A percentile compares a stretch with the other conserved stretches of the same genome.
Conservation (phyloP, 2,113 vertebrate genomes). For the Electrona antarctica region DNA sequence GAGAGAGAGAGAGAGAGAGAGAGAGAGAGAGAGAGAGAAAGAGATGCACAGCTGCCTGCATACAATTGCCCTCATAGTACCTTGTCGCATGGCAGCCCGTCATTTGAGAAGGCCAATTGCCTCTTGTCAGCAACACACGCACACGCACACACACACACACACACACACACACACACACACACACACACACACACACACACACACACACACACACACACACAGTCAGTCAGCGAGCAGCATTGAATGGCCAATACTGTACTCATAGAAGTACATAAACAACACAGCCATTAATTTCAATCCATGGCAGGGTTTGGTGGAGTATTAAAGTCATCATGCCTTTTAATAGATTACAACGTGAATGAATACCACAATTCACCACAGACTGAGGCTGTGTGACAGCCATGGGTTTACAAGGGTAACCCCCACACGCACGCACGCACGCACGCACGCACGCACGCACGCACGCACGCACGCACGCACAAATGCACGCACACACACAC, state of each 20-base stretch:
- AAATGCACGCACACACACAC: background rate
- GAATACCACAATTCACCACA: constrained; percentile 60
- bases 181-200: constrained; percentile 13
- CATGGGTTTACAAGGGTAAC: constrained; percentile 17
- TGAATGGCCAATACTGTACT: constrained; percentile 45
- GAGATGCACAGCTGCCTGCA: constrained; percentile 52
- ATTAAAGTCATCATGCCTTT: constrained; percentile 24
- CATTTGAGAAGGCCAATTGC: constrained; percentile 67
- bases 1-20: background rate
- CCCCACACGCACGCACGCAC: background rate
- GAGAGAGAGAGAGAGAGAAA: constrained; percentile 3
- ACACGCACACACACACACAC: background rate
- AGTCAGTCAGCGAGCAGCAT: constrained; percentile 24
- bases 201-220: constrained; percentile 23
- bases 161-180: constrained; percentile 41
- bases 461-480: constrained; percentile 6
- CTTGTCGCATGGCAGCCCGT: constrained; percentile 47
- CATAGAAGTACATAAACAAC: constrained; percentile 53
- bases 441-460: constrained; percentile 3
- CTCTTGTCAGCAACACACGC: constrained; percentile 52
- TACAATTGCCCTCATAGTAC: constrained; percentile 57
- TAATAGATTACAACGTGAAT: constrained; percentile 52
- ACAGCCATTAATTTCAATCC: constrained; percentile 56
- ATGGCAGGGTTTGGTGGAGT: constrained; percentile 33
- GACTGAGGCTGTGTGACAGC: constrained; percentile 41